Evolutionary conservation across 1,140 invertebrate genomes (phyloP).

Genomic region (Cecropterus lyciades): DNA sequence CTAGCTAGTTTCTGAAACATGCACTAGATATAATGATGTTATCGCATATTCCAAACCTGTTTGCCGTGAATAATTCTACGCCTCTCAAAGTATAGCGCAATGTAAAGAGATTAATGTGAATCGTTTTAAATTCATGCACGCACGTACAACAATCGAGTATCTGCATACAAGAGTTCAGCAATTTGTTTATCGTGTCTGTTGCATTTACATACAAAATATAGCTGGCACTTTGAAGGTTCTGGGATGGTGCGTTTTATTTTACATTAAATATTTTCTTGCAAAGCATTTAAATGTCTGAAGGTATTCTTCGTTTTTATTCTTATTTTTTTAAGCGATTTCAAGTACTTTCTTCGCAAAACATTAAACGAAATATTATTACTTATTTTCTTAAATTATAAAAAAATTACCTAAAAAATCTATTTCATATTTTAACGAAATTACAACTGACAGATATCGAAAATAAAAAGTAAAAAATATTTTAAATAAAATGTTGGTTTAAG

Average conservation of each 20-base stretch:
- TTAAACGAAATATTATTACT: no score
- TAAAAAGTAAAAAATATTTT: no score
- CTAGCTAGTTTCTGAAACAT: constrained; percentile 1
- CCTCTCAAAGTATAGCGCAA: constrained; percentile 31
- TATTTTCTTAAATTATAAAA: no score
- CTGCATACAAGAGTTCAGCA: constrained; percentile 37
- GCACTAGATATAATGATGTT: constrained; percentile 31
- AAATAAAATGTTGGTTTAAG: no score
- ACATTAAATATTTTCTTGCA: not conserved
- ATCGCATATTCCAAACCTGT: constrained; percentile 27
- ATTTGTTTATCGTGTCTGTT: constrained; percentile 36
- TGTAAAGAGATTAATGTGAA: constrained; percentile 36
- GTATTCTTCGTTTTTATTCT: no score
- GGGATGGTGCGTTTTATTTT: constrained; percentile 23
- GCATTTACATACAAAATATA: constrained; percentile 37
- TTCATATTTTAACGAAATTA: no score
- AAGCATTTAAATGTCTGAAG: no score
- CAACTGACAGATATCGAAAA: no score
- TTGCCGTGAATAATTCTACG: constrained; percentile 35
- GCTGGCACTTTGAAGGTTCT: constrained; percentile 30
- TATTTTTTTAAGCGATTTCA: no score
- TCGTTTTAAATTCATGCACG: constrained; percentile 37
- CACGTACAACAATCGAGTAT: constrained; percentile 36
- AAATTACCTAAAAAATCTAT: no score
- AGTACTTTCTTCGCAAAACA: no score